Base-by-base conservation (phyloP, 2,113 vertebrate species). In the Xenopus laevis region DNA sequence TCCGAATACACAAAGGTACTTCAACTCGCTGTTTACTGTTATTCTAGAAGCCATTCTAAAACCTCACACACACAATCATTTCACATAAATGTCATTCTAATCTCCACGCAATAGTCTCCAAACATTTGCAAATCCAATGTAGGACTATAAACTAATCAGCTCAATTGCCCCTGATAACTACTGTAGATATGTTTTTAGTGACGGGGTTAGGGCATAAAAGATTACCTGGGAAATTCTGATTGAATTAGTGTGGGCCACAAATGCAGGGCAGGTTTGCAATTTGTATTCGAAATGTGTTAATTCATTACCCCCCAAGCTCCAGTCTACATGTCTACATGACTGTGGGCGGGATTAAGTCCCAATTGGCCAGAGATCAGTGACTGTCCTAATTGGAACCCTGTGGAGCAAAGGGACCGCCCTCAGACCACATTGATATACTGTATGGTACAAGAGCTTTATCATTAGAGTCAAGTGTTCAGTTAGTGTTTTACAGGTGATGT, bases 151-250 rank as follows among this genome's bases (percentile, higher is more conserved):
- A 46, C 60, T n/a, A 64, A 77, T 77, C 33, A 68, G 47, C 45
- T 64, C n/a, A 69, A 45, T 69, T 55, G 66, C 47, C 23, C 9
- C 23, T 69, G 73, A 69, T 68, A 63, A 23, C 73, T 20, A 5
- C 64, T 23, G 44, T 65, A 73, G 53, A 66, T 73, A 66, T 66
- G 63, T 53, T 47, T 47, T 15, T 18, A 10, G 27, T 75, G 64
- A 74, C 57, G 47, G 58, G 65, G 46, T 77, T 77, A 68, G 67
- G 16, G 33, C 18, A 40, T 60, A 67, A 67, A 59, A 68, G 13
- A 63, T 69, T 62, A 45, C 61, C 10, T 16, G 16, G n/a, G 55
- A 63, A 45, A 9, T 10, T 69, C 20, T 70, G 59, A 77, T 77
- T 30, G 55, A 63, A 70, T 77, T 70, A 76, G 44, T 13, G n/a